These are phyloP conservation scores for Urophycis tenuis DNA, from an alignment of 2,797 vertebrate genomes.

Conservation along the genomic window DNA sequence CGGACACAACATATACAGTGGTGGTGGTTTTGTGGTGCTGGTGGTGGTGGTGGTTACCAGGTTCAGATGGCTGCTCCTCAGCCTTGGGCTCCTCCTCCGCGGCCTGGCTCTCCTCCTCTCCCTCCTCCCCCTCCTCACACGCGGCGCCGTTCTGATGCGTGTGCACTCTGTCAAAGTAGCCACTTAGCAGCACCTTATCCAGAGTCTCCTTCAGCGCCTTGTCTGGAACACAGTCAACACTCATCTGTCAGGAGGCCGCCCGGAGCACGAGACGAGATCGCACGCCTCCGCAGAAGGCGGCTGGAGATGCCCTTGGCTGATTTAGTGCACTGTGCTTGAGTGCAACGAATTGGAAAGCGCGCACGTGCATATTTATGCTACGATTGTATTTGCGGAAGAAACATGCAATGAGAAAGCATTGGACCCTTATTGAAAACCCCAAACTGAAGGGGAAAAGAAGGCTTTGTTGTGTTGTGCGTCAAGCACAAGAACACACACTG, in stretches of 20 bases:
- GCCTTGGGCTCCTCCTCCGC: constrained; percentile 52
- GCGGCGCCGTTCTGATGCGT: constrained; percentile 87
- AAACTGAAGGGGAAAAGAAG: too few species aligned
- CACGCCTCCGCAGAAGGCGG: background rate
- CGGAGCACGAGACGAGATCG: background rate
- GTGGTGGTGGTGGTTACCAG: constrained; percentile 50
- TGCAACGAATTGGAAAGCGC: background rate
- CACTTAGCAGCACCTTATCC: constrained; percentile 87
- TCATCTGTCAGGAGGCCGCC: background rate
- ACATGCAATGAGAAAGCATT: too few species aligned
- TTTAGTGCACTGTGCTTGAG: background rate
- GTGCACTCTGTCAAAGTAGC: constrained; percentile 88
- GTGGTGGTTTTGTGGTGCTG: too few species aligned
- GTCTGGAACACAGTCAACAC: constrained; percentile 66
- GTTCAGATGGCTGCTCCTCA: constrained; percentile 74
- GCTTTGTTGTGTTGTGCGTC: too few species aligned
- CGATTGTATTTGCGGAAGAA: too few species aligned
- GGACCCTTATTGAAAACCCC: too few species aligned
- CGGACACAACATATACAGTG: background rate
- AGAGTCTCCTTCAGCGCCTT: constrained; percentile 86
- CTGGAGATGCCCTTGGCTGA: background rate
- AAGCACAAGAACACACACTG: too few species aligned
- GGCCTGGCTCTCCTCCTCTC: constrained; percentile 37
- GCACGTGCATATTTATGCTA: background rate
- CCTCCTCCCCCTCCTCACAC: constrained; percentile 81